Conservation (phyloP, 2,113 vertebrate species). For the Chunga burmeisteri region DNA sequence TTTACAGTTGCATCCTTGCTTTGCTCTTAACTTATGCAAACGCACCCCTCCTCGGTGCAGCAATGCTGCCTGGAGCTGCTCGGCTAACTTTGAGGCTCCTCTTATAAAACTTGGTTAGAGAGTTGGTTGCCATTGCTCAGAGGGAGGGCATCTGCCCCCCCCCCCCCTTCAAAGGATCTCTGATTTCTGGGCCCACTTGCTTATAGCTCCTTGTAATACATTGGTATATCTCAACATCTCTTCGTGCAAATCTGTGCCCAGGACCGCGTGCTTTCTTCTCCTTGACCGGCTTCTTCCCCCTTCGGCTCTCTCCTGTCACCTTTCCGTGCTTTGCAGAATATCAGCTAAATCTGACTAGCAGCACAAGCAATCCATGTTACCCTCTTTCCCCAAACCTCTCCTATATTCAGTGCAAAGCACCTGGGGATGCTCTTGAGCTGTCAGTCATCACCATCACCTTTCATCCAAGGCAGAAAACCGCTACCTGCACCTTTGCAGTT, state of each 20-base stretch:
- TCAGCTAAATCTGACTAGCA: background rate
- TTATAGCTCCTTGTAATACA: background rate
- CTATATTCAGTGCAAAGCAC: background rate
- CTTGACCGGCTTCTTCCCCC: background rate
- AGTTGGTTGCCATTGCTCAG: background rate
- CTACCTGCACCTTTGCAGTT: background rate
- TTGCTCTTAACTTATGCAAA: background rate
- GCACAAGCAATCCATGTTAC: background rate
- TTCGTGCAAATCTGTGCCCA: background rate
- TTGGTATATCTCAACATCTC: background rate
- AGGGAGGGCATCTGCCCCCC: background rate
- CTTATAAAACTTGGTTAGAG: background rate
- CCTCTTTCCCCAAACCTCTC: background rate
- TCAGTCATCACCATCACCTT: background rate
- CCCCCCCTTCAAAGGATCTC: background rate
- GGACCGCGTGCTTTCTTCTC: background rate
- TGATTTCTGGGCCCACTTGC: background rate
- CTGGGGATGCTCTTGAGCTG: background rate
- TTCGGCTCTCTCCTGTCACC: background rate
- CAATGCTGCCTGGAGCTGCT: rapidly evolving
- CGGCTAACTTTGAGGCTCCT: background rate
- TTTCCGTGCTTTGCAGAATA: background rate
- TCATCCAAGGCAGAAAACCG: background rate
- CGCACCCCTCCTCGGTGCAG: background rate
- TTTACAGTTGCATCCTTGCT: background rate